Conservation (phyloP, 2,888 invertebrate genomes). For the Dione juno region DNA sequence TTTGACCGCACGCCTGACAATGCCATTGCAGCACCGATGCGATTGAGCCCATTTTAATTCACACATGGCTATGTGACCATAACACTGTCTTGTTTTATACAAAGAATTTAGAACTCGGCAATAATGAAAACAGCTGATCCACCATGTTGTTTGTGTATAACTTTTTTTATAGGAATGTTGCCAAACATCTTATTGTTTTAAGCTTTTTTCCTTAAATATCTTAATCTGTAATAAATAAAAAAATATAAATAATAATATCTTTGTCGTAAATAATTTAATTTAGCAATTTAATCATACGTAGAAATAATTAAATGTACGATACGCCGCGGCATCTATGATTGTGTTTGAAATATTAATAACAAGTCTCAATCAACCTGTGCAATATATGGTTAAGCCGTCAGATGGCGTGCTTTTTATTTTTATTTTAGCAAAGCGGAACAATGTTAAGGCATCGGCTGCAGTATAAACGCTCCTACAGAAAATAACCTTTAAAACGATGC, state of each 20-base stretch:
- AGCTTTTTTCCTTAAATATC: background rate
- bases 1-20: slow-evolving; percentile 93
- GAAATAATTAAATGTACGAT: background rate
- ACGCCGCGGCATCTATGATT: background rate
- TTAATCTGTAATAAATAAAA: background rate
- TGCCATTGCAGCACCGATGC: slow-evolving; percentile 97
- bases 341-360: background rate
- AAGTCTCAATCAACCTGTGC: too few relatives aligned
- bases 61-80: slow-evolving; percentile 83
- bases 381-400: background rate
- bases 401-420: background rate
- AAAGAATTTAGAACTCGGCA: slow-evolving; percentile 70
- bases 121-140: slow-evolving; percentile 85
- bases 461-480: too few relatives aligned
- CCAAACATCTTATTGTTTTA: slow-evolving; percentile 29
- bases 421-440: background rate
- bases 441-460: too few relatives aligned
- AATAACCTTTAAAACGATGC: too few relatives aligned
- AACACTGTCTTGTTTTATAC: slow-evolving; percentile 73
- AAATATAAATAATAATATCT: background rate
- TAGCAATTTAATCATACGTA: background rate
- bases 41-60: slow-evolving; percentile 93
- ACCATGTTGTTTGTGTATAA: slow-evolving; percentile 85
- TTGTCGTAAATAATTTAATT: background rate
- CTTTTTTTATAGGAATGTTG: slow-evolving; percentile 56